Evolutionary conservation across 2,797 vertebrate genomes (phyloP).

Genomic region (Leuciscus waleckii): DNA sequence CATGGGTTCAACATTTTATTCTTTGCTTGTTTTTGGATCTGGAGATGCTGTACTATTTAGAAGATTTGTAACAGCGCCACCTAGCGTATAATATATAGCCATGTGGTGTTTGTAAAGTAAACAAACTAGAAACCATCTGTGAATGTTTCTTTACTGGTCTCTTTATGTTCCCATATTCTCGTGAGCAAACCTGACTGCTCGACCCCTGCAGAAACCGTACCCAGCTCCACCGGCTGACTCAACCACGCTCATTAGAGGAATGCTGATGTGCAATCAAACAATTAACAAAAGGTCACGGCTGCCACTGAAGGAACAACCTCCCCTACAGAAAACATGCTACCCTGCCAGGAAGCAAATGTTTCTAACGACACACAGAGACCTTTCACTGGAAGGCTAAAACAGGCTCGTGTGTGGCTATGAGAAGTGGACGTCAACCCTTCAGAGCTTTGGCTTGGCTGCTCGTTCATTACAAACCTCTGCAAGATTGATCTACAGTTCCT

Average conservation of each 20-base stretch:
- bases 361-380: constrained; percentile 16
- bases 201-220: constrained; percentile 30
- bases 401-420: neutral
- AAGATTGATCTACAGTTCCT: neutral
- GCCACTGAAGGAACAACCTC: constrained; percentile 58
- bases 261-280: constrained; percentile 71
- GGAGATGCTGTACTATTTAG: too few species aligned
- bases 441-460: neutral
- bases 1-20: too few species aligned
- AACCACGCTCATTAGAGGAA: constrained; percentile 68
- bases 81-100: too few species aligned
- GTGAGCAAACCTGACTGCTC: constrained; percentile 40
- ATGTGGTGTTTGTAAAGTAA: neutral
- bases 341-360: constrained; percentile 48
- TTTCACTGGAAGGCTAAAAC: constrained; percentile 28
- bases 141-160: neutral
- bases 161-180: constrained; percentile 22
- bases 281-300: constrained; percentile 72
- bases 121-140: neutral
- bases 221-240: constrained; percentile 32
- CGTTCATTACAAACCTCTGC: neutral
- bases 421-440: constrained; percentile 6
- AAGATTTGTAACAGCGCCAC: neutral
- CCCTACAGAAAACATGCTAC: constrained; percentile 54
- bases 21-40: too few species aligned